Percentiles rank a stretch among this genome's conserved stretches.
Evolutionary conservation across 2,113 vertebrate genomes (phyloP).

Genomic region (Antechinus flavipes): DNA sequence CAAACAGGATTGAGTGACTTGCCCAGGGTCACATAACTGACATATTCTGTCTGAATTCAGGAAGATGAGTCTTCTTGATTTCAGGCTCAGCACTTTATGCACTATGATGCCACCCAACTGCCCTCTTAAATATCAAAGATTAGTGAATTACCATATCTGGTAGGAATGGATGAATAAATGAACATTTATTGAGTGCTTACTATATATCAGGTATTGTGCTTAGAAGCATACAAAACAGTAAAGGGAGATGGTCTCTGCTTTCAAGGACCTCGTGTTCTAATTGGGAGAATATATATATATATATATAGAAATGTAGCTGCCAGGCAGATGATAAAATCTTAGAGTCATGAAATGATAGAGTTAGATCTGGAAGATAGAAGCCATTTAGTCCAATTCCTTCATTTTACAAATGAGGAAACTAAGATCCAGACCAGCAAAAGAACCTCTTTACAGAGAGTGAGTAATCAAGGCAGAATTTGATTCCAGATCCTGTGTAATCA

Average conservation of each 20-base stretch:
- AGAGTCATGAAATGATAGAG: neutral
- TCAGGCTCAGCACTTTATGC: neutral
- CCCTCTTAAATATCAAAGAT: neutral
- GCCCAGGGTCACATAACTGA: neutral
- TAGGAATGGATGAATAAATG: neutral
- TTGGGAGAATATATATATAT: fast-evolving
- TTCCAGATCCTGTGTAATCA: neutral
- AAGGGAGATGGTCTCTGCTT: neutral
- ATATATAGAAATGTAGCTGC: neutral
- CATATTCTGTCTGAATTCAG: neutral
- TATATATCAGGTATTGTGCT: neutral
- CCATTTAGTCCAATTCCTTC: neutral
- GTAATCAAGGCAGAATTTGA: neutral
- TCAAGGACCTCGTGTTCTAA: neutral
- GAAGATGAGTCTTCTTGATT: neutral
- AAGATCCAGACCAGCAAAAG: neutral
- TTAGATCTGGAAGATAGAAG: neutral
- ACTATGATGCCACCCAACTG: neutral
- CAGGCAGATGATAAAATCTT: neutral
- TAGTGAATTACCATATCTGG: neutral
- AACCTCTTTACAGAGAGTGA: neutral
- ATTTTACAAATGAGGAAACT: neutral
- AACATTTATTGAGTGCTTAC: neutral
- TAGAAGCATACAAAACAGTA: neutral
- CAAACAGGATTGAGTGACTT: neutral